These are phyloP conservation scores for Yponomeuta plumbellus DNA, from an alignment of 2,888 invertebrate genomes.

Conservation along the genomic window DNA sequence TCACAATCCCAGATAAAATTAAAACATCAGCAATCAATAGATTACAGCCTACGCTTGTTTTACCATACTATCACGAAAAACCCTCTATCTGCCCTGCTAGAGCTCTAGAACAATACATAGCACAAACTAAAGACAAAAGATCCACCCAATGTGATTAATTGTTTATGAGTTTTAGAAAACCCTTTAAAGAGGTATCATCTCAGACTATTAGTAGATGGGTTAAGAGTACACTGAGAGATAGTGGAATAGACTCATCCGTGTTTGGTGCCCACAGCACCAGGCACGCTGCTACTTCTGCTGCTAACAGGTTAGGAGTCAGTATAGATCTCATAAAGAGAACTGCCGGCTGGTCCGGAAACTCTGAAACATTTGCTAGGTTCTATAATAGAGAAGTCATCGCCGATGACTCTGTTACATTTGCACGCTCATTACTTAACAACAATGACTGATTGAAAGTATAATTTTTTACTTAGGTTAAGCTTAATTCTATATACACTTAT, in stretches of 20 bases:
- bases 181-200: slow-evolving; percentile 19
- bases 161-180: slow-evolving; percentile 21
- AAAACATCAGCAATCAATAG: slow-evolving; percentile 18
- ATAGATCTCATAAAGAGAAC: slow-evolving; percentile 25
- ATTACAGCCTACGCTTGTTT: slow-evolving; percentile 20
- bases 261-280: slow-evolving; percentile 26
- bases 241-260: slow-evolving; percentile 23
- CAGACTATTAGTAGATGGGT: slow-evolving; percentile 28
- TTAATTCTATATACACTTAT: too few species aligned
- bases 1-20: slow-evolving; percentile 17
- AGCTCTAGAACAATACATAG: slow-evolving; percentile 22
- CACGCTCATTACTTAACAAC: neutral
- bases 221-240: slow-evolving; percentile 19
- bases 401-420: neutral
- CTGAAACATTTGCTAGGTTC: neutral
- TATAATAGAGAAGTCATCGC: slow-evolving; percentile 20
- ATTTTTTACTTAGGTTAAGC: too few species aligned
- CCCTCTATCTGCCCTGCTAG: slow-evolving; percentile 23
- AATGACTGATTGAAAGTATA: too few species aligned
- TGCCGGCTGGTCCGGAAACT: slow-evolving; percentile 17
- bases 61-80: slow-evolving; percentile 23
- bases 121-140: slow-evolving; percentile 8
- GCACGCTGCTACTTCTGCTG: slow-evolving; percentile 30
- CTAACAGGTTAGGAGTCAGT: slow-evolving; percentile 24
- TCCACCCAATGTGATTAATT: neutral